Evolutionary conservation across 2,888 invertebrate species (phyloP).

Genomic region (Rutpela maculata): DNA sequence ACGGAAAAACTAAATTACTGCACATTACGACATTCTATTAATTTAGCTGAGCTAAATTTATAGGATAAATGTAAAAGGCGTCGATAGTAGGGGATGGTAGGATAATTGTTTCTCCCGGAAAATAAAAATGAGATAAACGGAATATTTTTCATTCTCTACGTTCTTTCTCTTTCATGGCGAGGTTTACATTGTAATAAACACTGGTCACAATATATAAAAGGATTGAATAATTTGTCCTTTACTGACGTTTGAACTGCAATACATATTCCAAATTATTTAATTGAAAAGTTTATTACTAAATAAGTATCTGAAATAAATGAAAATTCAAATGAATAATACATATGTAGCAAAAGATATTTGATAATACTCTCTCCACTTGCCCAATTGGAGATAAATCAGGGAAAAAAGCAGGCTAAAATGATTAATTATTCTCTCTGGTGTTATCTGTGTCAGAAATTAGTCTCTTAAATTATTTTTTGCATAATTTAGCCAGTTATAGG

Average conservation of each 20-base stretch:
- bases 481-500: too few species aligned
- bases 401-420: too few species aligned
- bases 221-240: background rate
- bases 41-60: slow-evolving; percentile 27
- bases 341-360: too few species aligned
- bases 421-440: too few species aligned
- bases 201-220: background rate
- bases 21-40: slow-evolving; percentile 32
- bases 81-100: slow-evolving; percentile 11
- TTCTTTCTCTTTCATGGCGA: background rate
- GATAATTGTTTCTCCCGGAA: slow-evolving; percentile 9
- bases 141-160: background rate
- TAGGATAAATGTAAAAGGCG: slow-evolving; percentile 6
- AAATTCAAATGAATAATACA: too few species aligned
- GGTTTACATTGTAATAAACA: background rate
- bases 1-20: slow-evolving; percentile 34
- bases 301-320: too few species aligned
- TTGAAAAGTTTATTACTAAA: too few species aligned
- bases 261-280: background rate
- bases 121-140: slow-evolving; percentile 7
- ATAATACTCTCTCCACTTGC: too few species aligned
- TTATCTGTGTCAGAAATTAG: too few species aligned
- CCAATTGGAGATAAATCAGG: too few species aligned
- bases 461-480: too few species aligned
- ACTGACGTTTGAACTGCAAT: too few species aligned